Base-by-base conservation (phyloP, 1,140 invertebrate species). In the Euschistus heros region DNA sequence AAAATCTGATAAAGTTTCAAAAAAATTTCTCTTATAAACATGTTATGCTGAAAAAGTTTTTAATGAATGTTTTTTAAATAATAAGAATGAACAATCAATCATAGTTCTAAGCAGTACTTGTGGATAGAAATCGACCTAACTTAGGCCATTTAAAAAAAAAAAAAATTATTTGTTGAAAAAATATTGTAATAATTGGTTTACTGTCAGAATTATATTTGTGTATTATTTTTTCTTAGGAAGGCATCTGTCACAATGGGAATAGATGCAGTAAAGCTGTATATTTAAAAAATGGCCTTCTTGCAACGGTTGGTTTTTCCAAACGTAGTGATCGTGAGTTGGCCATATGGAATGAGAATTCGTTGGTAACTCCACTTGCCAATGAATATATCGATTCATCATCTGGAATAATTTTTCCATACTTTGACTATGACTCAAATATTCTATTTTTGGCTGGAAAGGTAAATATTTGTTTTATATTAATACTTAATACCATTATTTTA, bases 351-450 rank as follows among this genome's bases (percentile, higher is more conserved):
- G 84, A 91, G 70, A 84, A 88, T 71, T 84, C 92, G 71, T 75
- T 97, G 26, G 78, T 79, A 0, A 77, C 81, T 64, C 88, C 92
- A n/a, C 75, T 95, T 17, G 79, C 81, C 13, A 84, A 84, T 50
- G 90, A 94, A 72, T 89, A 86, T 30, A 87, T 97, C 44, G 94
- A 97, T 74, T 92, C 87, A 67, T 93, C 91, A 0, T 94, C 91
- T 52, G 94, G 93, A 10, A 86, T 97, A 63, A 82, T 97, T 2
- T 91, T 94, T 76, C 94, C 94, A 0, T 94, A 87, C 75, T 97
- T 89, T 76, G 94, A 98, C 76, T 81, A 87, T 71, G 94, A 98
- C 75, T 94, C 91, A 17, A 88, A 87, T 72, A 86, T 97, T 74
- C 85, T 94, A 47, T 91, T 84, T 73, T 73, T 91, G 26, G 86